Conservation (phyloP, 2,797 vertebrate genomes). For the Octomys mimax region DNA sequence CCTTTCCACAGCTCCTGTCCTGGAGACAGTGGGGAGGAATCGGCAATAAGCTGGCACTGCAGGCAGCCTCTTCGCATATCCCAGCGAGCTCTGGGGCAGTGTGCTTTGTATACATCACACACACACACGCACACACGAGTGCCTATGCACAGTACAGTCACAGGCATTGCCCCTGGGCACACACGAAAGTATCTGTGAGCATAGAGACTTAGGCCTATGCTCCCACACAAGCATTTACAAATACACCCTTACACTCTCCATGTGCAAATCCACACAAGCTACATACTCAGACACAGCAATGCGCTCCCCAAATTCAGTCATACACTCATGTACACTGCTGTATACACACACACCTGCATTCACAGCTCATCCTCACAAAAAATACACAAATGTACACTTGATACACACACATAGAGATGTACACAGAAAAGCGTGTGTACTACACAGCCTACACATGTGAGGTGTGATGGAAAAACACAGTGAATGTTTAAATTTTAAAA, state of each 20-base stretch:
- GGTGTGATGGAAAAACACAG: background rate
- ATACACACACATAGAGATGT: background rate
- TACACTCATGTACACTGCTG: background rate
- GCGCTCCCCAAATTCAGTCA: background rate
- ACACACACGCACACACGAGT: background rate
- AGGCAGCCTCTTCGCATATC: background rate
- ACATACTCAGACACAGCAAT: background rate
- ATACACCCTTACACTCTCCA: background rate
- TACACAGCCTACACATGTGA: background rate
- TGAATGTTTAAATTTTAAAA: background rate
- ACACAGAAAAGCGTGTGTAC: background rate
- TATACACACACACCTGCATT: background rate
- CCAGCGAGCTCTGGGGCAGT: background rate
- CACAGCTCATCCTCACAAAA: background rate
- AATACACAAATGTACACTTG: background rate
- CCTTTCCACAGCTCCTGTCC: conserved; percentile 75
- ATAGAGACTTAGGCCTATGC: background rate
- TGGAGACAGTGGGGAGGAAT: background rate
- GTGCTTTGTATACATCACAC: background rate
- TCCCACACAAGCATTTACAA: no score
- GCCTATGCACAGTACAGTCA: background rate
- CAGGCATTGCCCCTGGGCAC: no score
- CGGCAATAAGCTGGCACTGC: background rate
- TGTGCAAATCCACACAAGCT: background rate
- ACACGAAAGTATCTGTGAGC: background rate